phyloP scores from a whole-genome alignment of 2,888 invertebrate species.

The Clostera curtula region DNA sequence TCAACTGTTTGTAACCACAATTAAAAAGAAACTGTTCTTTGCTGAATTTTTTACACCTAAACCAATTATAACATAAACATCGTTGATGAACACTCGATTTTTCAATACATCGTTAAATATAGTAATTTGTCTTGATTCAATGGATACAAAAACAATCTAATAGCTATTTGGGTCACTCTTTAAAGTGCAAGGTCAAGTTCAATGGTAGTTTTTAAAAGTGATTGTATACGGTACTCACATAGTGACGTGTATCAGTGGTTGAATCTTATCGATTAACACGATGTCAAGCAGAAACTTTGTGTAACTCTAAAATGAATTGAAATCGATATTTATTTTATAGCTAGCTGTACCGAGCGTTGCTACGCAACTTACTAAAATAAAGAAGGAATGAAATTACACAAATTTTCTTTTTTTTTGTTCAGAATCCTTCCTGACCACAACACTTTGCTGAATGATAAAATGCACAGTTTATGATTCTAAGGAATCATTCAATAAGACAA shows the following conservation, averaged over 20 bases:
- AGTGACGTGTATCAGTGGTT: constrained; percentile 9
- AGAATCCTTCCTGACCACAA: no score
- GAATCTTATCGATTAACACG: constrained; percentile 3
- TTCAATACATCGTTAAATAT: constrained; percentile 10
- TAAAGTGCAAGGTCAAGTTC: constrained; percentile 43
- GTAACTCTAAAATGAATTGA: no score
- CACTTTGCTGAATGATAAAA: no score
- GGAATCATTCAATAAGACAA: no score
- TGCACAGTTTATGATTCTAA: no score
- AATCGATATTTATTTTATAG: no score
- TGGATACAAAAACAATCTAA: constrained; percentile 13
- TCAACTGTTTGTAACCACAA: no score
- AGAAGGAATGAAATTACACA: no score
- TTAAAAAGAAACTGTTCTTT: no score
- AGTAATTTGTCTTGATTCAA: constrained; percentile 10
- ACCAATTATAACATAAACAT: constrained; percentile 6
- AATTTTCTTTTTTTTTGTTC: no score
- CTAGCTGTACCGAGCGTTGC: no score
- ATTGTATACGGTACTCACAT: constrained; percentile 28
- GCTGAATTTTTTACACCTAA: neutral
- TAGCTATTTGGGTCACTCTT: constrained; percentile 24
- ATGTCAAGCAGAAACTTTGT: neutral
- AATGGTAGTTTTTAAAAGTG: constrained; percentile 24
- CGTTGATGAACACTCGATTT: constrained; percentile 1
- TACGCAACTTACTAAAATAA: no score